Percentiles rank a stretch among this genome's conserved stretches.
Conservation (phyloP, 2,113 vertebrate species). For the Pedetes capensis region DNA sequence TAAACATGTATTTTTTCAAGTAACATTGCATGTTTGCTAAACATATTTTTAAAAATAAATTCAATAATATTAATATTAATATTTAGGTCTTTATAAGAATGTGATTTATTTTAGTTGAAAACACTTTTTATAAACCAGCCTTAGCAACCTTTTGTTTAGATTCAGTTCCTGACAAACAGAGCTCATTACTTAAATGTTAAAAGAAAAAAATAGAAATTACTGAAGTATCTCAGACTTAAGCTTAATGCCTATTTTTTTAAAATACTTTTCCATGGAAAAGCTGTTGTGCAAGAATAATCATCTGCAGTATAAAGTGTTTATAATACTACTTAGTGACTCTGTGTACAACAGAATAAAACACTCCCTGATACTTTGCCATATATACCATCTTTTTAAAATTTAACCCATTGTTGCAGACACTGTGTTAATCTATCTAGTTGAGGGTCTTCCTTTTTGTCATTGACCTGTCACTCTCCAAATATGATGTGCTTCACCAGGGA, state of each 20-base stretch:
- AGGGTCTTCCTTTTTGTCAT: no score
- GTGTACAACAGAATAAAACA: no score
- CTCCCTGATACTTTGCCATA: no score
- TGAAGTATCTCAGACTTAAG: not conserved
- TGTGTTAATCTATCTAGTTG: no score
- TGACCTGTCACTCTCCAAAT: no score
- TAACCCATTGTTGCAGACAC: no score
- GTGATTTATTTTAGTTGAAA: not conserved
- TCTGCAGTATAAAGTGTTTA: not conserved
- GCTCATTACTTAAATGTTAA: not conserved
- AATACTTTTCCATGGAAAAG: not conserved
- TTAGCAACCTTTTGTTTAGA: not conserved
- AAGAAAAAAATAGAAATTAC: conserved; percentile 23
- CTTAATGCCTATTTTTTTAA: not conserved
- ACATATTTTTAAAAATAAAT: not conserved
- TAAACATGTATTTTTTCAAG: not conserved
- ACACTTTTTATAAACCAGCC: not conserved
- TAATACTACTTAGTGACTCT: not conserved
- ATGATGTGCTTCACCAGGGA: no score
- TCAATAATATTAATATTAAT: not conserved
- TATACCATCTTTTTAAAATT: no score
- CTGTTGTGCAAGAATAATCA: not conserved
- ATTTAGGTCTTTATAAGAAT: not conserved
- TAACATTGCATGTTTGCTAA: not conserved
- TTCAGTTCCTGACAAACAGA: not conserved